Conservation (phyloP, 2,113 vertebrate species). For the Hyla sarda region DNA sequence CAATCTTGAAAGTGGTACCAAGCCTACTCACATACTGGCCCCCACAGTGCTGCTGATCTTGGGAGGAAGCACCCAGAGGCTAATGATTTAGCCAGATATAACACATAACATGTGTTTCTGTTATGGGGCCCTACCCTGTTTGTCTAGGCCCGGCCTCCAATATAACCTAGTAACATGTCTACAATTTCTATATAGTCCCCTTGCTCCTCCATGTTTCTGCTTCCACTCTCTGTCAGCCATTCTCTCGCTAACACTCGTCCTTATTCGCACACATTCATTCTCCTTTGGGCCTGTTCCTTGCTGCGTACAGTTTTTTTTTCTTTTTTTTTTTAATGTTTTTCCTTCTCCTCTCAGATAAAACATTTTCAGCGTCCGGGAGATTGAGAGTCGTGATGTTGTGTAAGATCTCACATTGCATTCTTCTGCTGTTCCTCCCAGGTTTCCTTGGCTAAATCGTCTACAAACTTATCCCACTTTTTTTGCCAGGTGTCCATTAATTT, state of each 20-base stretch:
- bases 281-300: neutral
- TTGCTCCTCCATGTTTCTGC: neutral
- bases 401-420: neutral
- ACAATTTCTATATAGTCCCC: neutral
- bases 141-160: neutral
- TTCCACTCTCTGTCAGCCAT: neutral
- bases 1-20: too few species aligned
- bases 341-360: neutral
- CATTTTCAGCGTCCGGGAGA: neutral
- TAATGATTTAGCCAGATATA: neutral
- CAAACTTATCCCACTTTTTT: conserved; percentile 83
- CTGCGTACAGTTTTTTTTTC: neutral
- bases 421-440: neutral
- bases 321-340: neutral
- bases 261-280: conserved; percentile 13
- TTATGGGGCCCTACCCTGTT: neutral
- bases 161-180: neutral
- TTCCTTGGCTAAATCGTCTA: conserved; percentile 67
- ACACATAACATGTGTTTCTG: neutral
- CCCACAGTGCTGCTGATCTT: too few species aligned
- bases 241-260: neutral
- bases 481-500: conserved; percentile 75
- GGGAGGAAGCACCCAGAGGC: too few species aligned
- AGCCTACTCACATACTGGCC: too few species aligned
- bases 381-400: neutral